Conservation (phyloP, 2,888 invertebrate species). For the Criorhina ranunculi region DNA sequence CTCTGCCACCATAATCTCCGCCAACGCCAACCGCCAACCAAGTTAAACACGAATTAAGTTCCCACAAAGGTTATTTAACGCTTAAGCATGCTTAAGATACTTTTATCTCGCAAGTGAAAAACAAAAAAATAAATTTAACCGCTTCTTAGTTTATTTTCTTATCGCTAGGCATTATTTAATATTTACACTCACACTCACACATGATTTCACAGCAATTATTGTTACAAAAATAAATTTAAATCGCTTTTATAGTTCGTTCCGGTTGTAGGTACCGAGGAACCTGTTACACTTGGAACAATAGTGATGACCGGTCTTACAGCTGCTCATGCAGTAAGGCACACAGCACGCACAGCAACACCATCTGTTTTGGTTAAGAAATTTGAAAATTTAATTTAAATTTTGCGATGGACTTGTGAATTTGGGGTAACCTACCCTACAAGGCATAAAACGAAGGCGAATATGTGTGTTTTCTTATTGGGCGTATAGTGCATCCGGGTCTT, state of each 20-base stretch:
- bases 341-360: constrained; percentile 84
- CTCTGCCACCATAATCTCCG: constrained; percentile 20
- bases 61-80: background rate
- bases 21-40: constrained; percentile 31
- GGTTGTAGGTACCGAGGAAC: constrained; percentile 81
- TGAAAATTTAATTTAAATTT: constrained; percentile 21
- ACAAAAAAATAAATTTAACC: background rate
- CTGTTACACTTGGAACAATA: constrained; percentile 83
- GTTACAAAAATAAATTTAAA: constrained; percentile 32
- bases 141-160: constrained; percentile 30
- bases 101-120: background rate
- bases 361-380: constrained; percentile 74
- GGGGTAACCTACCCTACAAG: constrained; percentile 80
- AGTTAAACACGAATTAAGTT: background rate
- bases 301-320: constrained; percentile 83
- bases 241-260: constrained; percentile 70
- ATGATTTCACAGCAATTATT: constrained; percentile 42
- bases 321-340: constrained; percentile 83
- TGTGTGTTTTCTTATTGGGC: constrained; percentile 81
- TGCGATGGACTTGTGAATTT: background rate
- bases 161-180: constrained; percentile 40
- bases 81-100: background rate
- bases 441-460: constrained; percentile 81
- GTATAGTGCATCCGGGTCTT: constrained; percentile 82
- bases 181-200: constrained; percentile 51